These are phyloP conservation scores for Lerema accius DNA, from an alignment of 1,140 invertebrate species.

Conservation along the genomic window DNA sequence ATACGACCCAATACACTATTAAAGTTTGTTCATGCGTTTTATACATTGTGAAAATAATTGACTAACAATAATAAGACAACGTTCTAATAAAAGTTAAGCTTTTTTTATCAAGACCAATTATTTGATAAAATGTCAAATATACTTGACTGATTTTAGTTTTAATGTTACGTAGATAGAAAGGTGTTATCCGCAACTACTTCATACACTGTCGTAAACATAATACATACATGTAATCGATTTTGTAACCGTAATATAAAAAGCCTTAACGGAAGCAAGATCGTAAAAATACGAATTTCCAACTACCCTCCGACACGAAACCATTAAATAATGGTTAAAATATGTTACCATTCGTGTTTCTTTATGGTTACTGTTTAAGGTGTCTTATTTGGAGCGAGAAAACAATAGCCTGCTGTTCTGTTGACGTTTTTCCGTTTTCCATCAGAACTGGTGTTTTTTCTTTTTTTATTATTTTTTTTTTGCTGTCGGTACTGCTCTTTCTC, in stretches of 20 bases:
- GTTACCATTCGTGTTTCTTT: constrained; percentile 18
- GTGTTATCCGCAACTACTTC: background rate
- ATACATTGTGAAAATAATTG: too few species aligned
- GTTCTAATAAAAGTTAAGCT: too few species aligned
- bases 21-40: too few species aligned
- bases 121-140: too few species aligned
- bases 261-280: constrained; percentile 1
- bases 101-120: too few species aligned
- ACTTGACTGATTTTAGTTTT: too few species aligned
- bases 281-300: constrained; percentile 23
- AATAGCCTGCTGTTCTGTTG: constrained; percentile 14
- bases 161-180: background rate
- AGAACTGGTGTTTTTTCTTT: constrained; percentile 6
- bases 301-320: constrained; percentile 18
- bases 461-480: too few species aligned
- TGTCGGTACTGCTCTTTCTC: background rate
- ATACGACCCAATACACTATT: too few species aligned
- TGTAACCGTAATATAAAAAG: background rate
- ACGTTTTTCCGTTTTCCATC: constrained; percentile 18
- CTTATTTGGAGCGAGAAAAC: constrained; percentile 16
- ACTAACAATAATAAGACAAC: too few species aligned
- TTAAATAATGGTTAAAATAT: constrained; percentile 23
- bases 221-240: background rate
- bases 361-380: constrained; percentile 11
- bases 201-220: too few species aligned